Conservation (phyloP, 2,113 vertebrate genomes). For the Tragelaphus buxtoni region DNA sequence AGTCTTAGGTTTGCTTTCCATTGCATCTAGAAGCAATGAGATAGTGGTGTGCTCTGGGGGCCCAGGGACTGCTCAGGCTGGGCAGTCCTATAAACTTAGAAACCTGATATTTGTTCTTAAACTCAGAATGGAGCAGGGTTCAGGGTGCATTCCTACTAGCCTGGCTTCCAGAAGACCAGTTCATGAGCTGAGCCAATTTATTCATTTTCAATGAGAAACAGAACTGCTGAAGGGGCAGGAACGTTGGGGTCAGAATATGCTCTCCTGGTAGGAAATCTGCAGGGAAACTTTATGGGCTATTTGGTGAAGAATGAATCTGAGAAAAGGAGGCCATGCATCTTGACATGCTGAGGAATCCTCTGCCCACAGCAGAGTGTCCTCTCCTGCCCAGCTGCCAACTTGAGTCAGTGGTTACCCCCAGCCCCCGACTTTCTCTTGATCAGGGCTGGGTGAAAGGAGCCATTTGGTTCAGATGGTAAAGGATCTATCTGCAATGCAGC, state of each 20-base stretch:
- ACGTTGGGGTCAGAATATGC: neutral
- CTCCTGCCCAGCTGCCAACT: neutral
- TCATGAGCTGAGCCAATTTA: neutral
- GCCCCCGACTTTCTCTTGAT: neutral
- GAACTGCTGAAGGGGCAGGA: neutral
- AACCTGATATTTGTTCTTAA: slow-evolving; percentile 26
- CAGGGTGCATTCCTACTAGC: neutral
- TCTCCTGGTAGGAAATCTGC: neutral
- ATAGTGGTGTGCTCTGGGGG: neutral
- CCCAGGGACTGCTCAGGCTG: neutral
- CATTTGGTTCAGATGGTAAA: neutral
- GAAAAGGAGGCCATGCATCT: neutral
- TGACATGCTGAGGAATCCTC: neutral
- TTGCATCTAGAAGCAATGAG: neutral
- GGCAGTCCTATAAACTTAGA: slow-evolving; percentile 28
- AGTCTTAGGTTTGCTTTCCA: neutral
- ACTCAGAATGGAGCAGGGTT: neutral
- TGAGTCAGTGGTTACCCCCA: neutral
- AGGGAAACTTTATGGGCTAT: neutral
- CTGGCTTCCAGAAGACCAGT: neutral
- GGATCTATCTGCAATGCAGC: neutral
- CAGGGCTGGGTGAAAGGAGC: neutral
- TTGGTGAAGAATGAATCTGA: neutral
- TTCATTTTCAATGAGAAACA: slow-evolving; percentile 18
- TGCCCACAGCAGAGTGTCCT: neutral